Percentiles rank a stretch among this genome's conserved stretches.
Conservation (phyloP, 2,797 vertebrate genomes). For the Semaprochilodus insignis region DNA sequence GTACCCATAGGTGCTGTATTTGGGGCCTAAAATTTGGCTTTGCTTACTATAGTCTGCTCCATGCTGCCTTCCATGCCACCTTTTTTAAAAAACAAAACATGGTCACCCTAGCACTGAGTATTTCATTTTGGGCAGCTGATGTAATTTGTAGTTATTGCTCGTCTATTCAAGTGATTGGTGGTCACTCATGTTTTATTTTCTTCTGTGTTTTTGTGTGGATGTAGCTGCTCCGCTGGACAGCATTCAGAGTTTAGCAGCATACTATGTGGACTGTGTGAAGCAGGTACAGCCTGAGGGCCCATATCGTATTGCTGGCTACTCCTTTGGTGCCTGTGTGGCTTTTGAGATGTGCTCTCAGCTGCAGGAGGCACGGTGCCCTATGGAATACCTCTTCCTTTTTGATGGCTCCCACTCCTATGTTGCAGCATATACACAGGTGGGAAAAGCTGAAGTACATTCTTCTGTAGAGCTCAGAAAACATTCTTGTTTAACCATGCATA, state of each 20-base stretch:
- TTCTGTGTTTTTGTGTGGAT: background rate
- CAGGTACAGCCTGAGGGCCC: conserved; percentile 91
- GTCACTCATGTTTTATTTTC: background rate
- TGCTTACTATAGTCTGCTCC: too few relatives aligned
- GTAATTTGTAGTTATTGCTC: background rate
- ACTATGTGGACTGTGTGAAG: conserved; percentile 88
- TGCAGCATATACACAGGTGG: conserved; percentile 93
- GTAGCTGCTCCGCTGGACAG: conserved; percentile 93
- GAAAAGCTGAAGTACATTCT: background rate
- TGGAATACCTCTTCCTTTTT: conserved; percentile 90
- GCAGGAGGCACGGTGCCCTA: conserved; percentile 80
- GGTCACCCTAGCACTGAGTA: background rate
- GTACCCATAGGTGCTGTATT: too few relatives aligned
- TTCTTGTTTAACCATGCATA: background rate
- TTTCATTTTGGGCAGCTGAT: background rate
- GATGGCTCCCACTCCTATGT: conserved; percentile 96
- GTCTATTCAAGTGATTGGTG: background rate
- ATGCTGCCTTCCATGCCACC: background rate
- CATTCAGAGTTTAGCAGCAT: conserved; percentile 89
- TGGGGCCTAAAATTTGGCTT: too few relatives aligned
- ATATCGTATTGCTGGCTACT: conserved; percentile 93
- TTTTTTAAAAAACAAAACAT: background rate
- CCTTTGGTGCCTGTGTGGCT: conserved; percentile 96
- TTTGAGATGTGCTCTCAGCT: conserved; percentile 98
- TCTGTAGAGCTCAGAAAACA: background rate